phyloP scores from a whole-genome alignment of 2,113 vertebrate species.

The Brachyistius frenatus region DNA sequence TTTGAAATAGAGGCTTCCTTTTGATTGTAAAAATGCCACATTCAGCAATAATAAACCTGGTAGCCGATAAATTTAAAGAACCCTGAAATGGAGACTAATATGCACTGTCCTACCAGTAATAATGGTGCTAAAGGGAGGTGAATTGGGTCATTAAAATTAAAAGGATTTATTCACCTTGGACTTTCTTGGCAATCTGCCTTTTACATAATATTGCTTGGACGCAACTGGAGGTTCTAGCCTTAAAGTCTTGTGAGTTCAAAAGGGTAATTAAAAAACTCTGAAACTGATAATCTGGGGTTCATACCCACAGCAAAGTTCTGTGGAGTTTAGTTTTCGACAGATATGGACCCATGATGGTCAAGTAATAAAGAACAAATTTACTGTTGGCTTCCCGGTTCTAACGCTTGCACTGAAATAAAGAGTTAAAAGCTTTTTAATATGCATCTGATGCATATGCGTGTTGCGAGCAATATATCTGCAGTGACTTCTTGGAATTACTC shows the following conservation, averaged over 20 bases:
- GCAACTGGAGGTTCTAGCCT: background rate
- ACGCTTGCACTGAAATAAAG: no score
- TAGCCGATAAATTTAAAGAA: background rate
- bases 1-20: background rate
- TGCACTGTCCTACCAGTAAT: background rate
- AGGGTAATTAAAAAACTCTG: no score
- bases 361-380: background rate
- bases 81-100: background rate
- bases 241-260: background rate
- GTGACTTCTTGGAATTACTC: background rate
- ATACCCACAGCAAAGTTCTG: background rate
- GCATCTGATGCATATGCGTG: background rate
- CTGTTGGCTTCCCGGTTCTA: no score
- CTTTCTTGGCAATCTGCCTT: background rate
- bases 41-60: background rate
- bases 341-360: no score
- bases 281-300: background rate
- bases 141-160: slow-evolving; percentile 10
- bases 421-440: no score
- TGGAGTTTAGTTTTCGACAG: no score
- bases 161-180: background rate
- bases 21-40: background rate
- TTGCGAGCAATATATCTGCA: background rate
- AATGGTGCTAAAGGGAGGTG: background rate
- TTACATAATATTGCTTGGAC: background rate